Percentiles rank a stretch among this genome's conserved stretches.
These are phyloP conservation scores for Caranx ignobilis DNA, from an alignment of 2,113 vertebrate genomes.

Conservation along the genomic window DNA sequence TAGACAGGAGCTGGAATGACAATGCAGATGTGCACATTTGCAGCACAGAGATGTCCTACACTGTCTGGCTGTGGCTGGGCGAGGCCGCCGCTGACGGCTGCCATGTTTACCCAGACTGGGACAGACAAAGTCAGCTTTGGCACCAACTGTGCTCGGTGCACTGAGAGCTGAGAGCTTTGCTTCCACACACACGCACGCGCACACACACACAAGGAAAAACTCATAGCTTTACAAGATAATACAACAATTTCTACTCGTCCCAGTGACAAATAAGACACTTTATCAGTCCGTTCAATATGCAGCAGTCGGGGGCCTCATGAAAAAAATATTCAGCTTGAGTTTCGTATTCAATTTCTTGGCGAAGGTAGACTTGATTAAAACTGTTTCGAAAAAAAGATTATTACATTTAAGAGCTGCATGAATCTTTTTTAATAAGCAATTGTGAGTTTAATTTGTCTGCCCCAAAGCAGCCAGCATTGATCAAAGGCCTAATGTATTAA, in stretches of 20 bases:
- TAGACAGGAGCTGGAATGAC: background rate
- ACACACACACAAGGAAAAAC: background rate
- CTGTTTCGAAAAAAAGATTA: conserved; percentile 34
- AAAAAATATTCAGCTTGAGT: background rate
- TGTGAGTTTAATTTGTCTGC: conserved; percentile 52
- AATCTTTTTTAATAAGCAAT: conserved; percentile 46
- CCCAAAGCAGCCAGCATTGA: conserved; percentile 49
- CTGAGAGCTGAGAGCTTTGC: background rate
- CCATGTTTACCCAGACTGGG: conserved; percentile 56
- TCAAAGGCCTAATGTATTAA: conserved; percentile 47
- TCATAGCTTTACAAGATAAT: background rate
- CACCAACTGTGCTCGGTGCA: conserved; percentile 28
- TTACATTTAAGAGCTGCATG: conserved; percentile 21
- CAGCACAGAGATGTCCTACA: conserved; percentile 10
- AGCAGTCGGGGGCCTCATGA: too few relatives aligned
- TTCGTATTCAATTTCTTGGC: conserved; percentile 22
- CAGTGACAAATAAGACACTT: background rate
- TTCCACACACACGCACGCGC: background rate
- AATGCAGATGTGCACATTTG: conserved; percentile 3
- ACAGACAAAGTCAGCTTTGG: conserved; percentile 57
- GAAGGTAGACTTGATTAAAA: conserved; percentile 37
- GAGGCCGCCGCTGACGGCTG: conserved; percentile 28
- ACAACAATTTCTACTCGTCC: background rate
- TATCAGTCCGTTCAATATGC: background rate
- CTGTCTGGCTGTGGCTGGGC: conserved; percentile 18